A percentile compares a stretch with the other conserved stretches of the same genome.
Conservation (phyloP, 1,140 invertebrate species). For the Drosophila ananassae region DNA sequence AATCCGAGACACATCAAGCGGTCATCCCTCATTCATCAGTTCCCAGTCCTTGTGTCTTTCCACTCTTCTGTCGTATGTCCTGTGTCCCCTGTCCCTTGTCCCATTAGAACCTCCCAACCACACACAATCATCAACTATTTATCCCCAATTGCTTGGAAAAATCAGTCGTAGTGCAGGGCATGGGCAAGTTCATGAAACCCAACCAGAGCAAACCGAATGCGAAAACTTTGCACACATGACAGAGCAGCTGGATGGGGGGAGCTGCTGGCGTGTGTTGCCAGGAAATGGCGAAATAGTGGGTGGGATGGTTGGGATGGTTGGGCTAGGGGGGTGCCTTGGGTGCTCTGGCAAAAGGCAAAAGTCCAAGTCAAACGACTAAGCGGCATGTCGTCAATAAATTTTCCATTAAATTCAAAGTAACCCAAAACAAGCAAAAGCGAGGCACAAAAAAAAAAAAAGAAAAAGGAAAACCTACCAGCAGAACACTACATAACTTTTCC, state of each 20-base stretch:
- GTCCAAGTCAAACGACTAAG: slow-evolving; percentile 81
- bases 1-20: slow-evolving; percentile 49
- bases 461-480: slow-evolving; percentile 60
- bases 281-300: slow-evolving; percentile 31
- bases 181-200: slow-evolving; percentile 63
- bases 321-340: slow-evolving; percentile 4
- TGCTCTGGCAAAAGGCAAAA: slow-evolving; percentile 59
- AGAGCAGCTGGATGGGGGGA: slow-evolving; percentile 35
- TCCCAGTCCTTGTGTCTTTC: not conserved
- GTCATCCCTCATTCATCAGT: slow-evolving; percentile 50
- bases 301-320: slow-evolving; percentile 2
- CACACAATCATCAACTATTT: slow-evolving; percentile 69
- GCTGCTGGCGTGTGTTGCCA: slow-evolving; percentile 7
- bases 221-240: slow-evolving; percentile 75
- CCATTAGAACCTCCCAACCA: slow-evolving; percentile 8
- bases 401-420: slow-evolving; percentile 81
- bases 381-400: slow-evolving; percentile 81
- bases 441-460: slow-evolving; percentile 15
- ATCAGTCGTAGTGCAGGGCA: slow-evolving; percentile 54
- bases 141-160: slow-evolving; percentile 50
- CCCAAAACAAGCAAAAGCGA: slow-evolving; percentile 64
- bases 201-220: slow-evolving; percentile 61
- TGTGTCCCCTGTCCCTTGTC: slow-evolving; percentile 2
- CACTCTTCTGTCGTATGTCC: slow-evolving; percentile 1
- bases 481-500: slow-evolving; percentile 78